Percentiles rank a stretch among this genome's conserved stretches.
Conservation (phyloP, 2,113 vertebrate species). For the Crocuta crocuta region DNA sequence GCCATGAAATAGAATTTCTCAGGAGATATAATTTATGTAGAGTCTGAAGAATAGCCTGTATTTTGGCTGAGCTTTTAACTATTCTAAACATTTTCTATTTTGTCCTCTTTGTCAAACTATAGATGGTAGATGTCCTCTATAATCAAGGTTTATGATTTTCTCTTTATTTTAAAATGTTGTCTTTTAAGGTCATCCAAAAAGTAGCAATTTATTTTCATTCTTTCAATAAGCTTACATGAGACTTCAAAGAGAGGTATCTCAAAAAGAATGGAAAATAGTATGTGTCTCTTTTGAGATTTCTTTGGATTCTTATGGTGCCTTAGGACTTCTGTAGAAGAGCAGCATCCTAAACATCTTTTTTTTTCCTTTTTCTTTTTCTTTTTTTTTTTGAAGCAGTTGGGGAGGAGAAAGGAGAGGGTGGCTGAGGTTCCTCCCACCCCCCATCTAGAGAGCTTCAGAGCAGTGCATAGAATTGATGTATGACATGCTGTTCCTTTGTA, state of each 20-base stretch:
- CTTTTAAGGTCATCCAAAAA: conserved; percentile 18
- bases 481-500: conserved; percentile 81
- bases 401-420: conserved; percentile 36
- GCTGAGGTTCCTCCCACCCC: not conserved
- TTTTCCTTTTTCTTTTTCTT: not conserved
- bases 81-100: not conserved
- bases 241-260: conserved; percentile 49
- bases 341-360: conserved; percentile 41
- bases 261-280: conserved; percentile 60
- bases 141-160: conserved; percentile 43
- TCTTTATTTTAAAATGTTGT: conserved; percentile 56
- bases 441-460: conserved; percentile 67
- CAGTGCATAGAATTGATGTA: conserved; percentile 73
- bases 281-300: conserved; percentile 40
- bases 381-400: conserved; percentile 52
- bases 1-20: not conserved
- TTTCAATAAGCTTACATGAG: not conserved
- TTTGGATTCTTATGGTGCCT: conserved; percentile 53
- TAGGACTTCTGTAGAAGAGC: conserved; percentile 53
- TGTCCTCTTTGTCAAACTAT: not conserved
- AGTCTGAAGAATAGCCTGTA: not conserved
- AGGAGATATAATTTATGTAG: not conserved
- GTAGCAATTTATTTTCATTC: conserved; percentile 52
- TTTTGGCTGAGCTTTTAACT: not conserved
- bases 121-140: not conserved